Evolutionary conservation across 2,888 invertebrate genomes (phyloP), one percentile per base, ranked within the genome.

Genomic region (Acleris literana): DNA sequence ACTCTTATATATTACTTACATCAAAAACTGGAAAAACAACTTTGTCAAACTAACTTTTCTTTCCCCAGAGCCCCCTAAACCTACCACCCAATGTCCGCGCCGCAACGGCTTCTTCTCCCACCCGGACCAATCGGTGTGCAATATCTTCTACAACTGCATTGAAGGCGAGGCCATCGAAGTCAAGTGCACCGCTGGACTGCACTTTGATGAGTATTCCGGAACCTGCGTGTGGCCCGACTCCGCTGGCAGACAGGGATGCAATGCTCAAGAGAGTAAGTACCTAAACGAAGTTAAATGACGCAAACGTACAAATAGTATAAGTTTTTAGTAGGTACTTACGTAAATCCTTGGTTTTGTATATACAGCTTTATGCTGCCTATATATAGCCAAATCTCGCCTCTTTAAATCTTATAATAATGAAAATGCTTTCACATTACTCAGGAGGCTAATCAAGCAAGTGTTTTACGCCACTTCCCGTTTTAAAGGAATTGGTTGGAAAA

Each of bases 21-120:
- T 25, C 25, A 6, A 25, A 25, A 7, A 25, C 25, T n/a, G 7
- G 25, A 25, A 1, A 25, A 25, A 25, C 25, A 6, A 6, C 3
- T 3, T 13, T 39, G 4, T 39, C 13, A 13, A 13, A 39, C 13
- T 13, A 4, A 13, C 13, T 39, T 39, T 13, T 39, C 39, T 39
- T 53, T 62, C 63, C 62, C 56, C 90, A 97, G 97, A 97, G 90
- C 95, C 96, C 66, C 95, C 98, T 63, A 94, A 95, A 77, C 90
- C 95, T 9, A 95, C 90, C 79, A 88, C 91, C 53, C 93, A 94
- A 71, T 98, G 98, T 82, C 97, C 97, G 20, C 94, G 98, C 71
- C 95, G 95, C 77, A 97, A 97, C 87, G 98, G 98, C 55, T 97
- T 97, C 95, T 98, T 98, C 88, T 96, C 97, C 49, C 97, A 97